Conservation (phyloP, 2,888 invertebrate genomes). For the Tetragonula carbonaria region DNA sequence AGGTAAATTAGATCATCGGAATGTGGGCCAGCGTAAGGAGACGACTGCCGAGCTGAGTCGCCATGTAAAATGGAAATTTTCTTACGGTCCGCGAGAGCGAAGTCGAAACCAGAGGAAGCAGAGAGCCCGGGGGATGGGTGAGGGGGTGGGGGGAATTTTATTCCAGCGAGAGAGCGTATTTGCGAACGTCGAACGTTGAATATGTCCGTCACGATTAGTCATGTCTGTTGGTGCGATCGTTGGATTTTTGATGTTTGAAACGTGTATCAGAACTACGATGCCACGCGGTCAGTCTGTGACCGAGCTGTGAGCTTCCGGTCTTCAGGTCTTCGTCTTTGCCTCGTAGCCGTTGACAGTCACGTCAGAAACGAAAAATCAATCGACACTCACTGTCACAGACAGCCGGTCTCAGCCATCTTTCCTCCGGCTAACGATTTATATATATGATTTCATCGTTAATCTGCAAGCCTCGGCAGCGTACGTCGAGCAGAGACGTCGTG, state of each 20-base stretch:
- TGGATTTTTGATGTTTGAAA: too few relatives aligned
- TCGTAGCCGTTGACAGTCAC: too few relatives aligned
- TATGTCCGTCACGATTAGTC: too few relatives aligned
- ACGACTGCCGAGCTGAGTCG: background rate
- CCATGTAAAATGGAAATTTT: conserved; percentile 39
- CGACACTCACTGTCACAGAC: background rate
- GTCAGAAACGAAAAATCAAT: background rate
- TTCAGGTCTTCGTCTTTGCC: too few relatives aligned
- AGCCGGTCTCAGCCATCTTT: background rate
- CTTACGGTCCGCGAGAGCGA: conserved; percentile 8
- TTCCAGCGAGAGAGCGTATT: background rate
- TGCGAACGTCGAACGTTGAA: background rate
- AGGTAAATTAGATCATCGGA: conserved; percentile 40
- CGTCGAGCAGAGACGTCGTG: background rate
- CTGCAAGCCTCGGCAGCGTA: background rate
- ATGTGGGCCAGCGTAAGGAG: background rate
- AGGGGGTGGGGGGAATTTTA: background rate
- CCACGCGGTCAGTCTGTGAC: too few relatives aligned
- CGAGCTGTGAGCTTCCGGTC: too few relatives aligned
- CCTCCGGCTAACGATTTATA: background rate
- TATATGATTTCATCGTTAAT: background rate
- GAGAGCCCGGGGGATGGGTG: background rate
- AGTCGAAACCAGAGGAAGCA: too few relatives aligned
- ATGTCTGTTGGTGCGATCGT: too few relatives aligned
- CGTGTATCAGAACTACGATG: too few relatives aligned